Evolutionary conservation across 2,888 invertebrate species (phyloP).

Genomic region (Habroteleia sp.): DNA sequence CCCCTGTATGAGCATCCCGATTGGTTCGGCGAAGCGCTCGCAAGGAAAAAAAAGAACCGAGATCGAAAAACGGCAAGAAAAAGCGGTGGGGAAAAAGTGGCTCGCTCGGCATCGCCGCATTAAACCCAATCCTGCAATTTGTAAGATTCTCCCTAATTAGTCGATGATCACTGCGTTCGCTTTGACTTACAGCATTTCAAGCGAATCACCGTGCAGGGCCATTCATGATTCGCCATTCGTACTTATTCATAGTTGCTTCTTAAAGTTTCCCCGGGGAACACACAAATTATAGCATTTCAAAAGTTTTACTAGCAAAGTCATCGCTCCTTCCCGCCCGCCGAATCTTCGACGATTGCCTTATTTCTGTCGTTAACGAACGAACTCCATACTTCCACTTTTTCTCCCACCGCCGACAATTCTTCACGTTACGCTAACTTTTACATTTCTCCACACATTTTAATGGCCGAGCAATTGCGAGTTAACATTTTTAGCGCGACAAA

Average conservation of each 20-base stretch:
- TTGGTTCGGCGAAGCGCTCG: slow-evolving; percentile 60
- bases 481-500: too few relatives aligned
- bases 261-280: slow-evolving; percentile 34
- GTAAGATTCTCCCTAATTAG: slow-evolving; percentile 63
- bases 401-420: background rate
- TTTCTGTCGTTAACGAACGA: slow-evolving; percentile 34
- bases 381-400: background rate
- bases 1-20: slow-evolving; percentile 63
- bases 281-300: slow-evolving; percentile 41
- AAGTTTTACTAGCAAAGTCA: slow-evolving; percentile 34
- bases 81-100: background rate
- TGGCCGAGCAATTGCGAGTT: too few relatives aligned
- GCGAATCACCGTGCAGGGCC: slow-evolving; percentile 53
- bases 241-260: slow-evolving; percentile 46
- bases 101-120: slow-evolving; percentile 46
- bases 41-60: slow-evolving; percentile 31
- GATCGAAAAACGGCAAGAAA: slow-evolving; percentile 21
- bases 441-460: too few relatives aligned
- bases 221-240: slow-evolving; percentile 57
- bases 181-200: slow-evolving; percentile 60
- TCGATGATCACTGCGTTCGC: slow-evolving; percentile 62
- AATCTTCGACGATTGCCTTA: slow-evolving; percentile 25
- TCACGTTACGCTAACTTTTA: background rate
- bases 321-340: slow-evolving; percentile 1
- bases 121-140: slow-evolving; percentile 62